Base-by-base conservation (phyloP, 37 sponge, comb jelly and placozoan species). In the Trichoplax adhaerens region DNA sequence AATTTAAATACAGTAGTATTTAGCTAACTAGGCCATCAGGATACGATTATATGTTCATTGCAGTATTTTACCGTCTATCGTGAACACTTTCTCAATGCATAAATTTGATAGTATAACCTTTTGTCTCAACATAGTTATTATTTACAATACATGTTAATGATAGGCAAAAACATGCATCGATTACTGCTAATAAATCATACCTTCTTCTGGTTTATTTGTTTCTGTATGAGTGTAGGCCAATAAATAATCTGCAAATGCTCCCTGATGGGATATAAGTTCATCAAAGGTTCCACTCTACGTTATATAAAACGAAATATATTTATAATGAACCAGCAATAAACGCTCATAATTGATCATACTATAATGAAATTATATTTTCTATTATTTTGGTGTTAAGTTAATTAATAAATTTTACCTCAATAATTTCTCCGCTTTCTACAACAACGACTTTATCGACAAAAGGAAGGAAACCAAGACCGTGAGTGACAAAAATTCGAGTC, bases 401-500 rank as follows among this genome's bases (percentile, higher is more conserved):
- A 5, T 52, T 52, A 5, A 50, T 7, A 49, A 66, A 5, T 12
- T 52, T 66, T 6, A 80, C 65, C 78, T 93, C 99, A 53, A 80
- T 64, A 48, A 98, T 86, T 64, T 53, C 65, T 0, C 99, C 99
- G 6, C 79, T 79, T 56, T 76, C 74, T 81, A 98, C 61, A 52
- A 84, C 77, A 12, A 85, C 76, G 6, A 98, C 76, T 10, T 65
- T 77, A 56, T 93, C 91, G 75, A 92, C 88, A 59, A 93, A 86
- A 10, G 94, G 86, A 52, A 98, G 82, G 73, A 85, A 93, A 47
- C 81, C 77, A 52, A 98, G 72, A 5, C 88, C 82, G 74, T 97
- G 93, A 52, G 99, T 91, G 65, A 97, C 93, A 7, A 91, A 64
- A 5, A 97, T 67, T 7, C 92, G 78, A 0, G 83, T 81, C 86